Conservation (phyloP, 2,113 vertebrate genomes). For the Peromyscus polionotus region DNA sequence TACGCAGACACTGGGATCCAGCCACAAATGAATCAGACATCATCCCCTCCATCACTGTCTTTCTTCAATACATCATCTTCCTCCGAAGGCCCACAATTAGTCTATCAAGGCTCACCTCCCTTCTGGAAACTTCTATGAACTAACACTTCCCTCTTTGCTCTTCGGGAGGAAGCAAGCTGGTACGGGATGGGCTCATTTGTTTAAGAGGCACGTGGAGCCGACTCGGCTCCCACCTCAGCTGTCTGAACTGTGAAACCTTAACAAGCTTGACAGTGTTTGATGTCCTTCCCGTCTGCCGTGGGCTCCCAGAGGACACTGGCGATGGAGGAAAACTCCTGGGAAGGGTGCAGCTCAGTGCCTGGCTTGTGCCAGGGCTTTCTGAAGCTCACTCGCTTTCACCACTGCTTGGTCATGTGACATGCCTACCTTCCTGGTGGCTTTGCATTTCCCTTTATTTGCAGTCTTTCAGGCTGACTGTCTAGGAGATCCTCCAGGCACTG, state of each 20-base stretch:
- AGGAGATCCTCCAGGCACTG: not conserved
- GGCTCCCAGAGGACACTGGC: not conserved
- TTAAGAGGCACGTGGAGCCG: not conserved
- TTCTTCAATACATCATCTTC: not conserved
- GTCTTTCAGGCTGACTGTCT: not conserved
- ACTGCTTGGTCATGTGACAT: not conserved
- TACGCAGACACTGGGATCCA: too few relatives aligned
- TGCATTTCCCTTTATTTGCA: not conserved
- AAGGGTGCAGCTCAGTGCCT: accelerated
- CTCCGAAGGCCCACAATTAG: not conserved
- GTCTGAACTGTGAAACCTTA: not conserved
- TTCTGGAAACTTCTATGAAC: not conserved
- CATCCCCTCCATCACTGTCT: not conserved
- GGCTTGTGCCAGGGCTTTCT: not conserved
- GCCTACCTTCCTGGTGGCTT: not conserved
- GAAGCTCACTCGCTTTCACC: not conserved
- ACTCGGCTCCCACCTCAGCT: not conserved
- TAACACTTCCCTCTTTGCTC: not conserved
- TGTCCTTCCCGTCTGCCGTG: not conserved
- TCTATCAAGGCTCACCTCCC: not conserved
- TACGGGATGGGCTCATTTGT: too few relatives aligned
- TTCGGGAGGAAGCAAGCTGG: not conserved
- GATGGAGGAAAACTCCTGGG: not conserved
- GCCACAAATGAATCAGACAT: not conserved
- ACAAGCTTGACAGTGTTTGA: not conserved